These are phyloP conservation scores for Teleogryllus oceanicus DNA, from an alignment of 2,888 invertebrate species.

Conservation along the genomic window DNA sequence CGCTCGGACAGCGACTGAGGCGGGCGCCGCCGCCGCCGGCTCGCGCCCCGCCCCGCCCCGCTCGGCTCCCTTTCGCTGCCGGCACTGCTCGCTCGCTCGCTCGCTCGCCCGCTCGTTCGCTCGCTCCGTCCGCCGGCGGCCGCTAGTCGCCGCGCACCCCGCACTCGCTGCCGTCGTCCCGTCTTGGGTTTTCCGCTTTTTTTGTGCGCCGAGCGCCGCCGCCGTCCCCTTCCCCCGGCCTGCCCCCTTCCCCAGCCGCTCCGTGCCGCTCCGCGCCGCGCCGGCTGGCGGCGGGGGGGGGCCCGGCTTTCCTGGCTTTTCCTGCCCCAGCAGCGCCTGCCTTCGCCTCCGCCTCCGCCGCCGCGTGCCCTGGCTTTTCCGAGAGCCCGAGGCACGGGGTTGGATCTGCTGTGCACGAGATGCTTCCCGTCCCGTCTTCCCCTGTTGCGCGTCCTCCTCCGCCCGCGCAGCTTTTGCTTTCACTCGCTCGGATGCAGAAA, in stretches of 20 bases:
- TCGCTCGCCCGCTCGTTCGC: not conserved
- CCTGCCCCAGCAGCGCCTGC: too few relatives aligned
- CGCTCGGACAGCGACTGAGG: constrained; percentile 5
- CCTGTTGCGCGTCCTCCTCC: not conserved
- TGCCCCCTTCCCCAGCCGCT: not conserved
- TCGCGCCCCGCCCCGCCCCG: not conserved
- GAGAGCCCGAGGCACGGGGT: too few relatives aligned
- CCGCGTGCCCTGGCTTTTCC: too few relatives aligned
- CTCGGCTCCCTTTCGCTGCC: not conserved
- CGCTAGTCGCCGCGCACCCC: not conserved
- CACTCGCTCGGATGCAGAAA: constrained; percentile 29
- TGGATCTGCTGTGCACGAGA: not conserved
- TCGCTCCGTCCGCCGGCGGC: not conserved
- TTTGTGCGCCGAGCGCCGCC: too few relatives aligned
- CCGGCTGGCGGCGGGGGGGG: not conserved
- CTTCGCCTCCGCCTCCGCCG: too few relatives aligned
- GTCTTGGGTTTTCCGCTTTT: not conserved
- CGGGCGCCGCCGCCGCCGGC: not conserved
- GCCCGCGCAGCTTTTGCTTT: constrained; percentile 27
- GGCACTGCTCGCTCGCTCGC: not conserved
- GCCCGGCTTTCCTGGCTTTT: too few relatives aligned
- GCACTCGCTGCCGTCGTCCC: too few relatives aligned
- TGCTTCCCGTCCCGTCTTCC: not conserved
- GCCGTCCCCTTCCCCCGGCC: not conserved
- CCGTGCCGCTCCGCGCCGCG: not conserved